Evolutionary conservation across 2,797 vertebrate species (phyloP).

Genomic region (Micrastur ruficollis): DNA sequence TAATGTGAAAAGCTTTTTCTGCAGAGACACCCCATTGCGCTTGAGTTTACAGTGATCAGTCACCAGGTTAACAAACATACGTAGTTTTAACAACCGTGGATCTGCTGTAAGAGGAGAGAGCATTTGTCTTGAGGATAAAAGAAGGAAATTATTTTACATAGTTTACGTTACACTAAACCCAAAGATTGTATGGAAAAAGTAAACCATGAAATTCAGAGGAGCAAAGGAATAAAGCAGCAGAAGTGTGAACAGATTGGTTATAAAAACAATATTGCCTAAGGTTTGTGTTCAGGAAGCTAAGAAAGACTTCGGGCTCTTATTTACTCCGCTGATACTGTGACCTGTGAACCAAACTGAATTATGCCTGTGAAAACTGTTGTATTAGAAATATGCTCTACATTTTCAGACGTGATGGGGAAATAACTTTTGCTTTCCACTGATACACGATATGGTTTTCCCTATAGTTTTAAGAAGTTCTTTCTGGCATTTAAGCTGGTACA

Average conservation of each 20-base stretch:
- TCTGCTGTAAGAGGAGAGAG: neutral
- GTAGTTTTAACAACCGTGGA: neutral
- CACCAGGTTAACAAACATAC: neutral
- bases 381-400: neutral
- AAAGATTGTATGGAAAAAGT: neutral
- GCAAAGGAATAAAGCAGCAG: neutral
- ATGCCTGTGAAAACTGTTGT: neutral
- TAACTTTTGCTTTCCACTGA: neutral
- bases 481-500: neutral
- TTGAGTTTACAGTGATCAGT: neutral
- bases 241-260: conserved; percentile 31
- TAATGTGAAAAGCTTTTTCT: neutral
- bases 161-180: neutral
- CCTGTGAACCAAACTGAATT: neutral
- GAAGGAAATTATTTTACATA: neutral
- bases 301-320: neutral
- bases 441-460: neutral
- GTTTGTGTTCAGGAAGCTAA: neutral
- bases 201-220: neutral
- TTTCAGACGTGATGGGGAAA: neutral
- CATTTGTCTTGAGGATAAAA: neutral
- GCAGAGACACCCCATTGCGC: neutral
- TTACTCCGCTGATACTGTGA: neutral
- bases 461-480: neutral
- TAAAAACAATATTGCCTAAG: neutral